phyloP scores from a whole-genome alignment of 2,113 vertebrate species.

The Trichomycterus rosablanca region DNA sequence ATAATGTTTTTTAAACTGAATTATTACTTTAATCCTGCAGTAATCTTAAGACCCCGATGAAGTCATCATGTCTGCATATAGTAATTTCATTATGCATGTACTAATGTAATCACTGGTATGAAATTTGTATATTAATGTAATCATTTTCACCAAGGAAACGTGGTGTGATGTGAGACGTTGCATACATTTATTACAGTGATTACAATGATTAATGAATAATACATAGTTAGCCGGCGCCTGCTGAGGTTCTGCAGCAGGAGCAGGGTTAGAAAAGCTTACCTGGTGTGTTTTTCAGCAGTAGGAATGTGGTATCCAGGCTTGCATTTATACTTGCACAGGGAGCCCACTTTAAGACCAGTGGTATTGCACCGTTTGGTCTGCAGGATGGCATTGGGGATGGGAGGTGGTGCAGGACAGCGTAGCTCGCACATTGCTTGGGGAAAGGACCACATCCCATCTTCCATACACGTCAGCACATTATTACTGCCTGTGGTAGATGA shows the following conservation, averaged over 20 bases:
- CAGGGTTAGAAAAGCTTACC: conserved; percentile 66
- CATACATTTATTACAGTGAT: not conserved
- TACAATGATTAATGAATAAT: too few species aligned
- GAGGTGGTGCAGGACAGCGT: conserved; percentile 83
- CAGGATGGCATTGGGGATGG: conserved; percentile 81
- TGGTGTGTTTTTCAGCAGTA: conserved; percentile 81
- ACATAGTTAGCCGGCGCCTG: too few species aligned
- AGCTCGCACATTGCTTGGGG: conserved; percentile 93
- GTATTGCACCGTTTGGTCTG: conserved; percentile 85
- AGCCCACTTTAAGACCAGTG: conserved; percentile 90
- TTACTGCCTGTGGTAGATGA: conserved; percentile 76
- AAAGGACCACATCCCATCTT: conserved; percentile 97
- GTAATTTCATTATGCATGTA: too few species aligned
- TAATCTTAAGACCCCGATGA: too few species aligned
- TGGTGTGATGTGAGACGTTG: not conserved
- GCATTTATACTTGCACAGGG: conserved; percentile 97
- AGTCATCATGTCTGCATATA: too few species aligned
- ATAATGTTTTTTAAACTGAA: too few species aligned
- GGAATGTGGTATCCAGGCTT: conserved; percentile 90
- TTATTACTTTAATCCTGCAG: too few species aligned
- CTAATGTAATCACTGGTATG: too few species aligned
- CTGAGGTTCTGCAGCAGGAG: too few species aligned
- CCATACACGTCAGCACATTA: conserved; percentile 86
- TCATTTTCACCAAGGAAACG: not conserved
- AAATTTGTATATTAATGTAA: too few species aligned